Evolutionary conservation across 2,888 invertebrate species (phyloP).

Genomic region (Cheilosia vernalis): DNA sequence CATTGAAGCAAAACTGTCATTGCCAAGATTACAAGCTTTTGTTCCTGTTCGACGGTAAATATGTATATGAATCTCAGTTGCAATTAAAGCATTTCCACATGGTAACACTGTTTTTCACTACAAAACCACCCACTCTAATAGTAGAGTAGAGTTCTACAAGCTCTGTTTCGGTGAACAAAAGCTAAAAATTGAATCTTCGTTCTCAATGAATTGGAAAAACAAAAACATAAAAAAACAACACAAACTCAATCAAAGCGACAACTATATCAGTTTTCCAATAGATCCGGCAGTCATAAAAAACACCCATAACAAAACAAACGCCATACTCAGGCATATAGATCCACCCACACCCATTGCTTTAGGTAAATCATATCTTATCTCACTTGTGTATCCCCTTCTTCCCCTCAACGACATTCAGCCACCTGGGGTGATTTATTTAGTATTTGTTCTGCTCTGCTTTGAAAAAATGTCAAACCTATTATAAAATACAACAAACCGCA

Average conservation of each 20-base stretch:
- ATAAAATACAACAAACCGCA: conserved; percentile 46
- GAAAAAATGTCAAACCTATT: conserved; percentile 27
- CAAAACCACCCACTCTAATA: conserved; percentile 23
- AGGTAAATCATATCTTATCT: conserved; percentile 50
- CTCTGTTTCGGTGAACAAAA: background rate
- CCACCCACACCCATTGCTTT: conserved; percentile 46
- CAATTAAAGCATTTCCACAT: background rate
- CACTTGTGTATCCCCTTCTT: background rate
- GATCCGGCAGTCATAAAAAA: conserved; percentile 35
- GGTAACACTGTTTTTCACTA: conserved; percentile 1
- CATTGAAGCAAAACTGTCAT: too few relatives aligned
- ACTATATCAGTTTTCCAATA: conserved; percentile 51
- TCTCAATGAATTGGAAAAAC: conserved; percentile 42
- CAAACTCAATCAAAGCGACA: conserved; percentile 14
- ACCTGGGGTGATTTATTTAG: conserved; percentile 17
- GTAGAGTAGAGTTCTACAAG: conserved; percentile 26
- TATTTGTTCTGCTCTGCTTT: conserved; percentile 9
- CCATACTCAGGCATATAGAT: conserved; percentile 45
- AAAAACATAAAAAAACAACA: background rate
- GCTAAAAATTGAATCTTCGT: conserved; percentile 20
- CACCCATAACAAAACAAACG: conserved; percentile 26
- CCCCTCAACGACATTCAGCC: background rate
- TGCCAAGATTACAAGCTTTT: too few relatives aligned
- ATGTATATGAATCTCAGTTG: too few relatives aligned
- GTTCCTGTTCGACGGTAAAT: too few relatives aligned